A percentile compares a stretch with the other conserved stretches of the same genome.
Conservation (phyloP, 2,113 vertebrate species). For the Trachemys scripta region DNA sequence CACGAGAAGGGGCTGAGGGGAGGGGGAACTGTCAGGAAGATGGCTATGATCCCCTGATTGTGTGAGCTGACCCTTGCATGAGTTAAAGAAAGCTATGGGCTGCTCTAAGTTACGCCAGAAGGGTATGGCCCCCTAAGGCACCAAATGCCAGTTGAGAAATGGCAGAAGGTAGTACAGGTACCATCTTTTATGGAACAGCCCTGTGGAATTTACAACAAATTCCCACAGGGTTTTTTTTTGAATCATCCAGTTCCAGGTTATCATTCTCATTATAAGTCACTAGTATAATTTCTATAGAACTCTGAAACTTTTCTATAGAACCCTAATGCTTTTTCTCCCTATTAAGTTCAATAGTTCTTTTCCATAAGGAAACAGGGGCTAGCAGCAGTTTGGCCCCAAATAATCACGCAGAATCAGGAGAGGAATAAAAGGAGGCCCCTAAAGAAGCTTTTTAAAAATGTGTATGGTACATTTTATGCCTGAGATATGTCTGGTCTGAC, state of each 20-base stretch:
- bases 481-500: not conserved
- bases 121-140: not conserved
- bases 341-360: not conserved
- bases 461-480: not conserved
- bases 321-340: not conserved
- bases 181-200: not conserved
- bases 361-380: not conserved
- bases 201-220: not conserved
- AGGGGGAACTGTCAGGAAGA: not conserved
- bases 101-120: not conserved
- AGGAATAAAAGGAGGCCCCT: not conserved
- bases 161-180: not conserved
- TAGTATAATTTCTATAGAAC: not conserved
- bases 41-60: not conserved
- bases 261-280: not conserved
- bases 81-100: not conserved
- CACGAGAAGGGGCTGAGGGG: not conserved
- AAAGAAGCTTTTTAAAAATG: not conserved
- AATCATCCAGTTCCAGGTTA: not conserved
- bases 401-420: not conserved
- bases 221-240: not conserved
- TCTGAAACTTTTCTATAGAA: not conserved
- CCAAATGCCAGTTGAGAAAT: not conserved
- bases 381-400: accelerated
- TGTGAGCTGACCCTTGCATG: not conserved